A percentile compares a stretch with the other conserved stretches of the same genome.
phyloP scores from a whole-genome alignment of 2,888 invertebrate species.

The Ctena decussata region DNA sequence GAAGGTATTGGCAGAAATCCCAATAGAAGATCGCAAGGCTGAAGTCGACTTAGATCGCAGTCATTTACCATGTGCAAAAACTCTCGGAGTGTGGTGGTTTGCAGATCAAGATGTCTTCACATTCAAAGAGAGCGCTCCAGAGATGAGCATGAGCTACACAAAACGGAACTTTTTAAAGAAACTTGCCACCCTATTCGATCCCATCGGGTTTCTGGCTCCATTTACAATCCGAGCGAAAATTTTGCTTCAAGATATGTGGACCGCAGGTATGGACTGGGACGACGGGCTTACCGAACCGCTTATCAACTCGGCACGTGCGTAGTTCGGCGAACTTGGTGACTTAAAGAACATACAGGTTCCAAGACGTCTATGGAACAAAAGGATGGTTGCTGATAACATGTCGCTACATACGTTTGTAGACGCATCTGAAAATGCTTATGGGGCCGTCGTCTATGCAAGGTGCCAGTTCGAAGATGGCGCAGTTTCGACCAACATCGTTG shows the following conservation, averaged over 20 bases:
- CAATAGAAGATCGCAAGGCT: slow-evolving; percentile 37
- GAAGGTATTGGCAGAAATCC: slow-evolving; percentile 46
- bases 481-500: slow-evolving; percentile 9
- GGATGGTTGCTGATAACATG: neutral
- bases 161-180: slow-evolving; percentile 65
- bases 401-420: slow-evolving; percentile 51
- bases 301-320: neutral
- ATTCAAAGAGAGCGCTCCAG: slow-evolving; percentile 15
- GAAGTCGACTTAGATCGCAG: slow-evolving; percentile 42
- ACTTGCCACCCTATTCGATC: slow-evolving; percentile 45
- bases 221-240: slow-evolving; percentile 36
- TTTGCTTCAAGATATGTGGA: slow-evolving; percentile 39
- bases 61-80: slow-evolving; percentile 51
- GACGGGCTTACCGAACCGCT: neutral
- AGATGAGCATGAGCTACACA: slow-evolving; percentile 42
- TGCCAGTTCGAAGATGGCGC: neutral
- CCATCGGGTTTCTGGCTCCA: slow-evolving; percentile 35
- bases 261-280: slow-evolving; percentile 37
- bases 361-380: slow-evolving; percentile 25
- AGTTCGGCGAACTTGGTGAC: slow-evolving; percentile 21
- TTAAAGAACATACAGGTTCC: slow-evolving; percentile 38
- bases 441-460: slow-evolving; percentile 27
- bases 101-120: slow-evolving; percentile 47
- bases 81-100: slow-evolving; percentile 53
- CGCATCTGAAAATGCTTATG: slow-evolving; percentile 40